Evolutionary conservation across 2,113 vertebrate genomes (phyloP).

Genomic region (Cebidichthys violaceus): DNA sequence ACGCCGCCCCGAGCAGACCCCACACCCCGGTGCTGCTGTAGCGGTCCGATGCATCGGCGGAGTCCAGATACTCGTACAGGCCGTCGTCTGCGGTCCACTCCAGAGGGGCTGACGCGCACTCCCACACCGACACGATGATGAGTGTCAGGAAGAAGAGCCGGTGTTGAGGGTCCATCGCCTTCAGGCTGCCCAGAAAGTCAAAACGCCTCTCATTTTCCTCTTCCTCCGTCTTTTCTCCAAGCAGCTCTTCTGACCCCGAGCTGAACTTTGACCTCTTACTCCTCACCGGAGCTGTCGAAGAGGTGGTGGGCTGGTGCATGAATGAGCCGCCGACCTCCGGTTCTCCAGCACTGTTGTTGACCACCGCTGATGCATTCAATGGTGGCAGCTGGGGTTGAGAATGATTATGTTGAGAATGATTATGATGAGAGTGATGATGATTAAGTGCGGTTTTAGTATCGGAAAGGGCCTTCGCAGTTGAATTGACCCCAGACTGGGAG

Average conservation of each 20-base stretch:
- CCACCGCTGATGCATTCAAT: neutral
- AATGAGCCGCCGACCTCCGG: neutral
- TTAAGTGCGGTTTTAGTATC: neutral
- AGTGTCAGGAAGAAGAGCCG: conserved; percentile 86
- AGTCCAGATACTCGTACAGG: conserved; percentile 91
- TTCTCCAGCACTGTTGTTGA: neutral
- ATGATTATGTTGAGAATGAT: too few species aligned
- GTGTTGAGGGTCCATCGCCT: conserved; percentile 75
- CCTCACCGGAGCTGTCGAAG: conserved; percentile 9
- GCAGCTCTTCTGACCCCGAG: neutral
- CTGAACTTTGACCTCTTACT: conserved; percentile 34
- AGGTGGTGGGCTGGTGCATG: neutral
- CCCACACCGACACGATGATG: conserved; percentile 83
- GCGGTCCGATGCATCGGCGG: conserved; percentile 87
- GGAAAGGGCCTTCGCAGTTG: neutral
- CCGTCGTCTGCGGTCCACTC: conserved; percentile 87
- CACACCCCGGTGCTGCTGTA: conserved; percentile 81
- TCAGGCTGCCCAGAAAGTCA: conserved; percentile 74
- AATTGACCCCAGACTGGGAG: neutral
- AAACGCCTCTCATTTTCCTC: neutral
- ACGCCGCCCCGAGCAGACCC: conserved; percentile 81
- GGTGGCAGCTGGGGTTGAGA: neutral
- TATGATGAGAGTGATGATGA: too few species aligned
- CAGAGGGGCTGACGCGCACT: conserved; percentile 80
- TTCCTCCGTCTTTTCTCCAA: neutral